Evolutionary conservation across 2,888 invertebrate species (phyloP).

Genomic region (Polyommatus iphigenia): DNA sequence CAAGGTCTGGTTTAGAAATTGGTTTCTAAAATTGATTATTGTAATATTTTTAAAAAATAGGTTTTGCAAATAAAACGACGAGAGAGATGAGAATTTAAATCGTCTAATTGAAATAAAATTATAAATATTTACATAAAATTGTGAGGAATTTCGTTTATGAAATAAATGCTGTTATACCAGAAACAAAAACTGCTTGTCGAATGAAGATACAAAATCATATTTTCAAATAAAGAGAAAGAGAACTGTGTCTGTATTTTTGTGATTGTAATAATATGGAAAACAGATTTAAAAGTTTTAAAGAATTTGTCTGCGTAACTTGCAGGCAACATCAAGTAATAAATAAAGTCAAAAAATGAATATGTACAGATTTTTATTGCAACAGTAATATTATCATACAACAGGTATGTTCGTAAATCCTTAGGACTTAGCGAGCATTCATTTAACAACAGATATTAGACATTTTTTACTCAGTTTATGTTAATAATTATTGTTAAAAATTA

Average conservation of each 20-base stretch:
- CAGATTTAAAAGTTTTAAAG: neutral
- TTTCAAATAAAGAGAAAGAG: neutral
- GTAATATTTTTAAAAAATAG: neutral
- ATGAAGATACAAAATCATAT: neutral
- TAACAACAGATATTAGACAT: neutral
- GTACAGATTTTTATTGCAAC: neutral
- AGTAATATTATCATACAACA: neutral
- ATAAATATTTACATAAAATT: constrained; percentile 70
- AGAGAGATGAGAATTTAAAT: constrained; percentile 60
- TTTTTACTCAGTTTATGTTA: neutral
- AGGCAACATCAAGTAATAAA: neutral
- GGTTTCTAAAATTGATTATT: no score
- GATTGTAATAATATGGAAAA: neutral
- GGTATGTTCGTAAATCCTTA: neutral
- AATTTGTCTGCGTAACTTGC: neutral
- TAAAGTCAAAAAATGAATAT: neutral
- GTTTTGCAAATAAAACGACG: constrained; percentile 47
- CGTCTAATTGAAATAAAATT: constrained; percentile 68
- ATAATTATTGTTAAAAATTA: neutral
- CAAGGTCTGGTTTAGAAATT: no score
- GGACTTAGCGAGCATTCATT: neutral
- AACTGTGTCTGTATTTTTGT: neutral
- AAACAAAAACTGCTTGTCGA: neutral
- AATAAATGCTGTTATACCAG: constrained; percentile 35
- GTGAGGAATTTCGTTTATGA: neutral